These are phyloP conservation scores for Drosophila tsacasi DNA, from an alignment of 1,140 invertebrate species.

Conservation along the genomic window DNA sequence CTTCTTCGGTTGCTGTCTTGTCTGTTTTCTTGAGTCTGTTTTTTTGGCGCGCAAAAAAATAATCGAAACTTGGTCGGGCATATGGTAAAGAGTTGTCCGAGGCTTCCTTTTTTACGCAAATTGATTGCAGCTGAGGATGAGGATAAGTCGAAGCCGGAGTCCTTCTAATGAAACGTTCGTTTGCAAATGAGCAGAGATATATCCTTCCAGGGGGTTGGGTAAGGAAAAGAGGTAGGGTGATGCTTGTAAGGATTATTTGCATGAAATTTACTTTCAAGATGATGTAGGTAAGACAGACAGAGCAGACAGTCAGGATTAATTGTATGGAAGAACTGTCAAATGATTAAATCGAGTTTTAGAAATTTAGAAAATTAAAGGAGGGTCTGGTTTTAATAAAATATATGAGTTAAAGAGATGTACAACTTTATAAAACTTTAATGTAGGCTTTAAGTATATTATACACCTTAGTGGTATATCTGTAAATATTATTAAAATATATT, in stretches of 20 bases:
- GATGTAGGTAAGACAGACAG: conserved; percentile 29
- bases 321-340: conserved; percentile 18
- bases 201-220: conserved; percentile 11
- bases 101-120: conserved; percentile 42
- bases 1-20: conserved; percentile 43
- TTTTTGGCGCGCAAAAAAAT: conserved; percentile 75
- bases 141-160: conserved; percentile 43
- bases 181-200: conserved; percentile 52
- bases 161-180: conserved; percentile 66
- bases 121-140: conserved; percentile 33
- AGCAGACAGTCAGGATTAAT: conserved; percentile 30
- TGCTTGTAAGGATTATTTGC: conserved; percentile 46
- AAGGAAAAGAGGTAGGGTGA: conserved; percentile 1
- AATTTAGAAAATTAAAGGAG: background rate
- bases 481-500: background rate
- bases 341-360: background rate
- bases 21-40: conserved; percentile 22
- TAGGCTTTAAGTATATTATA: background rate
- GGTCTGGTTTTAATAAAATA: too few species aligned
- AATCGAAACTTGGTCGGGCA: conserved; percentile 47
- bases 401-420: background rate
- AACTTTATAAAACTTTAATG: background rate
- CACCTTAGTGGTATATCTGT: too few species aligned
- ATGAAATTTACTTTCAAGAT: conserved; percentile 41
- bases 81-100: conserved; percentile 78